These are phyloP conservation scores for Batillaria attramentaria DNA, from an alignment of 1,140 invertebrate genomes.

Conservation along the genomic window DNA sequence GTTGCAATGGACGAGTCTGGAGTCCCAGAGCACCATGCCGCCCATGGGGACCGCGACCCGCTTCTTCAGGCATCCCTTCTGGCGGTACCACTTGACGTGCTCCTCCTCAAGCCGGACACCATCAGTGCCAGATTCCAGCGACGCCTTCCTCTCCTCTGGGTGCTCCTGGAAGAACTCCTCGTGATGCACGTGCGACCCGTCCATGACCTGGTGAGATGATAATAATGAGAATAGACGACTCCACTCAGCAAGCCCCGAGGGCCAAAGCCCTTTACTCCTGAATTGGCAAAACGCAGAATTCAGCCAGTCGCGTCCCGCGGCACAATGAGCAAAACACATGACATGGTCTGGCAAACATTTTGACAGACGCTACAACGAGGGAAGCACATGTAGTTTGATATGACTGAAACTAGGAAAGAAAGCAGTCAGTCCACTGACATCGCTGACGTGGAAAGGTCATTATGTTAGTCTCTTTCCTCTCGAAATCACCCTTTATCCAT, in stretches of 20 bases:
- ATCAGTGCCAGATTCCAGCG: constrained; percentile 10
- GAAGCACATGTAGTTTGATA: too few relatives aligned
- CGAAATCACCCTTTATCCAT: too few relatives aligned
- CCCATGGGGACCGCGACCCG: constrained; percentile 48
- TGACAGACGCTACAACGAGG: too few relatives aligned
- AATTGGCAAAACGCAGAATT: too few relatives aligned
- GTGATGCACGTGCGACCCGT: constrained; percentile 40
- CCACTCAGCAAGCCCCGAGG: too few relatives aligned
- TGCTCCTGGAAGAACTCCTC: constrained; percentile 42
- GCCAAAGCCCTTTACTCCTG: constrained; percentile 25
- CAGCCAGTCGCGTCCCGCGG: too few relatives aligned
- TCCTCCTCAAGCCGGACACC: constrained; percentile 17
- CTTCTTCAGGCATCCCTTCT: constrained; percentile 36
- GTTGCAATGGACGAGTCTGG: constrained; percentile 22
- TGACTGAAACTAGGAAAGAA: too few relatives aligned
- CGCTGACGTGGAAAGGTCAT: too few relatives aligned
- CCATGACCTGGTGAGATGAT: constrained; percentile 9
- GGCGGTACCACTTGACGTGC: constrained; percentile 38
- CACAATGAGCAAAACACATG: too few relatives aligned
- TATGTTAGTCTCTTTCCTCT: too few relatives aligned
- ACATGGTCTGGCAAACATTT: too few relatives aligned
- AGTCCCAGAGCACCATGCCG: constrained; percentile 51
- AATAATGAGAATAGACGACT: constrained; percentile 13
- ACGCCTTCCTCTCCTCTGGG: constrained; percentile 20
- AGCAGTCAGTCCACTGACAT: too few relatives aligned